phyloP scores from a whole-genome alignment of 1,140 invertebrate species.

The Aculops lycopersici region DNA sequence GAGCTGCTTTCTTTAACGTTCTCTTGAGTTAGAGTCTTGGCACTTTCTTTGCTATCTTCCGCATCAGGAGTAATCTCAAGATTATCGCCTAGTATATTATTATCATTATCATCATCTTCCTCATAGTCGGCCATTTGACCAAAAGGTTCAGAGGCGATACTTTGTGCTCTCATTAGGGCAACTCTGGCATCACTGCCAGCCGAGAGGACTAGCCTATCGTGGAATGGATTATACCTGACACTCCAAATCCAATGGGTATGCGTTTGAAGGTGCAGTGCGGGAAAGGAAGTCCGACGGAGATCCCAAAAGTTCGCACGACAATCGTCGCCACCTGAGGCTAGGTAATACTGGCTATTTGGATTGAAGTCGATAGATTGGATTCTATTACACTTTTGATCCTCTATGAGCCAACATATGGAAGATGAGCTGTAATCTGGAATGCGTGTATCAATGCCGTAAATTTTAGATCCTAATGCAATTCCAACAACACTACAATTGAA shows the following conservation, averaged over 20 bases:
- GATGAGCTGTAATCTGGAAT: constrained; percentile 12
- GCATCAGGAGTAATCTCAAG: too few relatives aligned
- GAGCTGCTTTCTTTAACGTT: neutral
- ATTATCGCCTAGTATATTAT: constrained; percentile 5
- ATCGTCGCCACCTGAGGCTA: constrained; percentile 79
- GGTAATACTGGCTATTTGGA: constrained; percentile 68
- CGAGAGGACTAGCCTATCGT: constrained; percentile 77
- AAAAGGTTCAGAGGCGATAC: constrained; percentile 48
- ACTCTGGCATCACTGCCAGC: constrained; percentile 77
- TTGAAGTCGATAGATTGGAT: constrained; percentile 80
- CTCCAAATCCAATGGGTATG: constrained; percentile 93
- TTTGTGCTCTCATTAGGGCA: constrained; percentile 45
- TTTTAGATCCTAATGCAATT: constrained; percentile 41
- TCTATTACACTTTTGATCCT: constrained; percentile 52
- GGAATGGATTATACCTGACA: constrained; percentile 71
- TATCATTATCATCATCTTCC: constrained; percentile 16
- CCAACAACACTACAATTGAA: constrained; percentile 52
- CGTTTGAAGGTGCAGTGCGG: constrained; percentile 43
- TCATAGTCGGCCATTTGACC: constrained; percentile 23
- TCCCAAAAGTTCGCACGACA: constrained; percentile 84
- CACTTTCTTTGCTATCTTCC: neutral
- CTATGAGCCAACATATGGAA: constrained; percentile 31
- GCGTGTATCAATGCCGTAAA: constrained; percentile 57
- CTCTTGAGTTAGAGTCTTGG: neutral
- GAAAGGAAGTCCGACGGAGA: constrained; percentile 38